phyloP scores from a whole-genome alignment of 2,888 invertebrate species.

The Drosophila paranaensis region DNA sequence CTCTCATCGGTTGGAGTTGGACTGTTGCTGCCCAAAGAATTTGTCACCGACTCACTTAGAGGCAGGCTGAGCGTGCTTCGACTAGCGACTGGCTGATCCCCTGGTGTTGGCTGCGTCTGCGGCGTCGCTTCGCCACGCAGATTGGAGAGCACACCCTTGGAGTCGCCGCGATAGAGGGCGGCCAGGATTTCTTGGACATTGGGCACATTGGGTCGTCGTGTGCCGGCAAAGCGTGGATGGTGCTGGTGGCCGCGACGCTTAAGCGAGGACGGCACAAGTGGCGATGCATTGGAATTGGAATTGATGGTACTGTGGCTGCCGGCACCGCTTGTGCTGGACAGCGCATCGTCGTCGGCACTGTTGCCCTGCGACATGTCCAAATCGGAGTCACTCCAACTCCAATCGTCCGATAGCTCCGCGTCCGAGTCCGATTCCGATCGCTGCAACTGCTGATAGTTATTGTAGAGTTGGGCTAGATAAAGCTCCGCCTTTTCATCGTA shows the following conservation, averaged over 20 bases:
- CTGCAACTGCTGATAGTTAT: conserved; percentile 52
- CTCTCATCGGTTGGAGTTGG: conserved; percentile 84
- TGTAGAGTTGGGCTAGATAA: conserved; percentile 67
- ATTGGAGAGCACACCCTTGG: conserved; percentile 80
- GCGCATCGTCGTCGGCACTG: conserved; percentile 65
- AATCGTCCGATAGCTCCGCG: conserved; percentile 39
- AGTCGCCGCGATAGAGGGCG: conserved; percentile 83
- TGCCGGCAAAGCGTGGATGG: conserved; percentile 89
- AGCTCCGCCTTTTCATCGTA: conserved; percentile 82
- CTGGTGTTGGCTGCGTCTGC: conserved; percentile 30
- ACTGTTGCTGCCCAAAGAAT: conserved; percentile 82
- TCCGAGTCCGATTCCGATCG: conserved; percentile 30
- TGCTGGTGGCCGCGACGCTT: conserved; percentile 90
- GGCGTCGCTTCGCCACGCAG: conserved; percentile 60
- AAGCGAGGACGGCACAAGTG: conserved; percentile 72
- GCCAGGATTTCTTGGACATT: conserved; percentile 84
- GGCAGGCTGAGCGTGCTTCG: conserved; percentile 79
- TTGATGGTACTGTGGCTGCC: conserved; percentile 66
- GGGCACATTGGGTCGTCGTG: conserved; percentile 86
- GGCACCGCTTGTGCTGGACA: conserved; percentile 76
- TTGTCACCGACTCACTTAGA: conserved; percentile 78
- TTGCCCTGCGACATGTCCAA: conserved; percentile 44
- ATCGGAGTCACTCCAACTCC: conserved; percentile 65
- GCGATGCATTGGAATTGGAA: conserved; percentile 40
- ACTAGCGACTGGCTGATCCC: conserved; percentile 32